Evolutionary conservation across 2,113 vertebrate species (phyloP).

Genomic region (Ellobius talpinus): DNA sequence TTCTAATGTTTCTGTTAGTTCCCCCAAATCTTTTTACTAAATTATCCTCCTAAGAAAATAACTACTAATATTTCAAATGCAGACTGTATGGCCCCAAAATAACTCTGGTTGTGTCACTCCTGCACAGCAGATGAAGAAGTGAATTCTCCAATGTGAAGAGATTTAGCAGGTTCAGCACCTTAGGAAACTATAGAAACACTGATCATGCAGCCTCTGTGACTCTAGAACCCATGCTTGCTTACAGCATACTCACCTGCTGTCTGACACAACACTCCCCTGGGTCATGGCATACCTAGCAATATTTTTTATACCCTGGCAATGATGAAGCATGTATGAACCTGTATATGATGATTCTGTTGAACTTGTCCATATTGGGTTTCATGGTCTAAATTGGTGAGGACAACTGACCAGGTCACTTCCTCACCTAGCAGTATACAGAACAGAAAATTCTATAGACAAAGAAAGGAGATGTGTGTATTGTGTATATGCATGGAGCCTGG

Average conservation of each 20-base stretch:
- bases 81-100: background rate
- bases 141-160: background rate
- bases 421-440: background rate
- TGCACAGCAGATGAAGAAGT: background rate
- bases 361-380: too few relatives aligned
- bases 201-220: background rate
- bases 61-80: background rate
- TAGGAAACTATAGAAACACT: background rate
- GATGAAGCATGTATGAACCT: too few relatives aligned
- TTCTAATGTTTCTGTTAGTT: background rate
- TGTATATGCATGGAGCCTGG: background rate
- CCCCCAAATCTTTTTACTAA: background rate
- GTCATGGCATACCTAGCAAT: background rate
- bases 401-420: too few relatives aligned
- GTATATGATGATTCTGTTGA: too few relatives aligned
- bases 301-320: too few relatives aligned
- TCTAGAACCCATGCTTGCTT: background rate
- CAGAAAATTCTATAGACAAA: background rate
- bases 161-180: background rate
- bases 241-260: rapidly evolving
- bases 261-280: background rate
- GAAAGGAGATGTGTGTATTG: background rate
- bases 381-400: too few relatives aligned
- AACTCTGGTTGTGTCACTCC: background rate
- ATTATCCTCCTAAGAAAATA: background rate